Evolutionary conservation across 2,888 invertebrate species (phyloP), one percentile per base, ranked within the genome.

Genomic region (Azorinus chamasolen): DNA sequence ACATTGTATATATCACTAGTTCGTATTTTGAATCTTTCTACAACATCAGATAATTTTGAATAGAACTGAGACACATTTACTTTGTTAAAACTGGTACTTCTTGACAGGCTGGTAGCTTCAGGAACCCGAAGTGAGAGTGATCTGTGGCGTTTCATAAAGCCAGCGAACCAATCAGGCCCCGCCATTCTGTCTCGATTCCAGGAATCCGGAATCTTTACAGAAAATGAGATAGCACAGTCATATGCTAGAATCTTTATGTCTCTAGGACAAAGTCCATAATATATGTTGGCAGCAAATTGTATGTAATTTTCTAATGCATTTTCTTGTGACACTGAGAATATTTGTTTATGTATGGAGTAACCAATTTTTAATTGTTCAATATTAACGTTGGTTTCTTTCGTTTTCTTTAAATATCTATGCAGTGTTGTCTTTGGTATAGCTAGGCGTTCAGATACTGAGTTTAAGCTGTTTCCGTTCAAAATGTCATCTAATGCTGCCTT

Each of bases 81-180:
- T 24, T 43, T 43, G 54, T 83, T 83, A 59, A 83, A 83, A 41
- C 65, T 66, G 10, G 80, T 14, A 48, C 48, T 48, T 24, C 82
- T 14, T 16, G 57, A 45, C 12, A 83, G 41, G 43, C 74, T 74
- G 22, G 82, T 83, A 1, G 76, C 76, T 51, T 84, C 71, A 22
- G 85, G 85, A 22, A 32, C 41, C 18, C 85, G 32, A 2, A 68
- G 2, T 2, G 78, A 74, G 1, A 84, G 62, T 16, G 12, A 6
- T 27, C 41, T 41, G 24, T 79, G 58, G 4, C 80, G 63, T 45
- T 70, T 64, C 58, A 68, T 37, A 22, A 69, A 74, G 0, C 37
- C 20, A 24, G 51, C 24, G 37, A 82, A 70, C 85, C 83, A 85
- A 39, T 84, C 81, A 46, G 41, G 46, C 6, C 81, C 83, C 6